Percentiles rank a stretch among this genome's conserved stretches.
phyloP scores from a whole-genome alignment of 1,140 invertebrate species.

The Drosophila busckii region DNA sequence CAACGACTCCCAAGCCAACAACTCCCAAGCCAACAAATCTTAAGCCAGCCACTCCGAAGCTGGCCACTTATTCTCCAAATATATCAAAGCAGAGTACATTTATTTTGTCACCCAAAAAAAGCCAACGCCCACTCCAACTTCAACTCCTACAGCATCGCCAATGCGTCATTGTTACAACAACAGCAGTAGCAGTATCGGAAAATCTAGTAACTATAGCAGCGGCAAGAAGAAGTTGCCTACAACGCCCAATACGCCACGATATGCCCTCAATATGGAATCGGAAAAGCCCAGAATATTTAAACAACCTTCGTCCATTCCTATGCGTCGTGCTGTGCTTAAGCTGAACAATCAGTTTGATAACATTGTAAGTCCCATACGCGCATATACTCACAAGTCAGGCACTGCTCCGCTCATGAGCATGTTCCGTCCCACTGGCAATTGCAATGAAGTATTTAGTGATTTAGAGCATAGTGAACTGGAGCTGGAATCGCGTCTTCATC shows the following conservation, averaged over 20 bases:
- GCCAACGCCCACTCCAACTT: neutral
- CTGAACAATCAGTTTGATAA: conserved; percentile 59
- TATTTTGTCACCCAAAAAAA: conserved; percentile 30
- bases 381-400: conserved; percentile 78
- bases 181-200: too few species aligned
- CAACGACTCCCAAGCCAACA: neutral
- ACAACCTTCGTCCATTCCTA: conserved; percentile 29
- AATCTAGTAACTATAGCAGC: too few species aligned
- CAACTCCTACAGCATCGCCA: neutral
- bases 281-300: conserved; percentile 47
- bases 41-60: neutral
- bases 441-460: conserved; percentile 29
- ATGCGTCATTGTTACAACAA: too few species aligned
- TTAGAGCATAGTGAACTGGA: conserved; percentile 52
- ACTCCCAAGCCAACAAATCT: conserved; percentile 2
- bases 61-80: neutral
- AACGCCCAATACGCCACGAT: too few species aligned
- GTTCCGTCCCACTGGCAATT: conserved; percentile 29
- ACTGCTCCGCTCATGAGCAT: conserved; percentile 63
- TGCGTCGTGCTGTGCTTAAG: conserved; percentile 28
- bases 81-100: conserved; percentile 52
- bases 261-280: conserved; percentile 33
- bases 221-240: neutral
- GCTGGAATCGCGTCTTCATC: conserved; percentile 48
- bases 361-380: conserved; percentile 77